Base-by-base conservation (phyloP, 2,888 invertebrate genomes). In the Eurois occulta region DNA sequence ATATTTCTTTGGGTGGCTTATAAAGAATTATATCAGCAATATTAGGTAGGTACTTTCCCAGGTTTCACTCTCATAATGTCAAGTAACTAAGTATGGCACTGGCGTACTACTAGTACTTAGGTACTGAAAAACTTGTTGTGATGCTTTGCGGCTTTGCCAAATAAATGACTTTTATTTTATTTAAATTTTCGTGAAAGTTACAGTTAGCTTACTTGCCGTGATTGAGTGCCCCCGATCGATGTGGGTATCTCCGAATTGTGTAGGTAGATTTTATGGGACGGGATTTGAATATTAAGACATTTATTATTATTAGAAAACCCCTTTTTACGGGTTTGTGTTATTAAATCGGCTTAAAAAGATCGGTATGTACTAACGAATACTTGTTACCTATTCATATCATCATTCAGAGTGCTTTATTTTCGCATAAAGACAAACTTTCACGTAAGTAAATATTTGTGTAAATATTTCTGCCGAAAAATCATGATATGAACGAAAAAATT, bases 371-470 rank as follows among this genome's bases (percentile, higher is more conserved):
- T 38, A 24, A n/a, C 38, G 32, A n/a, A 46, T 66, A 1, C 16
- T 28, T 41, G n/a, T 58, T 5, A 7, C 4, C 21, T 21, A 35
- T 62, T 7, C n/a, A n/a, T n/a, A 18, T 16, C 11, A 72, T 24
- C 11, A 48, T 24, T 48, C 5, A 3, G 1, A 48, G 8, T 18
- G 1, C 8, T 32, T 32, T 35, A 43, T 73, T 64, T 72, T 32
- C 3, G 7, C 28, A 58, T 16, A 58, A 58, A 58, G 18, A 41
- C 13, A 62, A 62, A 64, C 18, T 43, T n/a, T 41, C 2, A 65
- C 28, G 8, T 28, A 28, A 18, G 11, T 68, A 62, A 64, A 43
- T 77, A 67, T 77, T 66, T n/a, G 41, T 41, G n/a, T 18, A 46
- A 24, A n/a, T n/a, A n/a, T 21, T 8, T 18, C 16, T 43, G 5